Conservation (phyloP, 1,140 invertebrate species). For the Camponotus floridanus region DNA sequence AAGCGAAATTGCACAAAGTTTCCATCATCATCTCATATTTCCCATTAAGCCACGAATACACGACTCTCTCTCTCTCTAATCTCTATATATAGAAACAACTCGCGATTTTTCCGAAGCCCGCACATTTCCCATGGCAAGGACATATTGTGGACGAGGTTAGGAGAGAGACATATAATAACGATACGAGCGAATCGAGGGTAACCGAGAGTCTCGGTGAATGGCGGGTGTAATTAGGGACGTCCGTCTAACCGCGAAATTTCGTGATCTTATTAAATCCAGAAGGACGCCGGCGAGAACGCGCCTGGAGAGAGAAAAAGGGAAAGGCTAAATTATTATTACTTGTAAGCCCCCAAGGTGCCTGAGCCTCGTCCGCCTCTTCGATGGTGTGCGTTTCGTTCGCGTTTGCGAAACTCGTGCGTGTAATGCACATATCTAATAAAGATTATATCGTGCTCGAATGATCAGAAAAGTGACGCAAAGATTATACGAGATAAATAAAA, state of each 20-base stretch:
- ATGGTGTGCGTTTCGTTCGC: conserved; percentile 26
- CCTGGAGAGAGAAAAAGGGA: conserved; percentile 70
- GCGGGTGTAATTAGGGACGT: conserved; percentile 81
- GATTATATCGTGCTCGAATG: conserved; percentile 41
- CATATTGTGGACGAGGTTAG: conserved; percentile 58
- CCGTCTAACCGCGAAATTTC: conserved; percentile 84
- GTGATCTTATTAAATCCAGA: conserved; percentile 84
- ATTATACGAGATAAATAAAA: conserved; percentile 39
- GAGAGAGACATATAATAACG: conserved; percentile 69
- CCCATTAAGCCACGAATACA: conserved; percentile 50
- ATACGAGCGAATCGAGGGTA: conserved; percentile 80
- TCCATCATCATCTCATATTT: conserved; percentile 32
- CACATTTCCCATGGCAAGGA: conserved; percentile 77
- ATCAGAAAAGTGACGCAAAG: conserved; percentile 52
- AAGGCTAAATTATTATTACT: conserved; percentile 77
- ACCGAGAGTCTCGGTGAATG: conserved; percentile 74
- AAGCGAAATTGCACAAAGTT: conserved; percentile 55
- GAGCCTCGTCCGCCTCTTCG: conserved; percentile 39
- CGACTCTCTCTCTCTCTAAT: no score
- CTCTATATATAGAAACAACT: conserved; percentile 21
- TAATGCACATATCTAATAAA: conserved; percentile 48
- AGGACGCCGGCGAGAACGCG: conserved; percentile 67
- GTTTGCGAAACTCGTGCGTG: conserved; percentile 35
- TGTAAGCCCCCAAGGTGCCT: conserved; percentile 68
- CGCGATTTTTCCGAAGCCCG: conserved; percentile 48